These are phyloP conservation scores for Struthidea cinerea DNA, from an alignment of 2,113 vertebrate genomes.

Conservation along the genomic window DNA sequence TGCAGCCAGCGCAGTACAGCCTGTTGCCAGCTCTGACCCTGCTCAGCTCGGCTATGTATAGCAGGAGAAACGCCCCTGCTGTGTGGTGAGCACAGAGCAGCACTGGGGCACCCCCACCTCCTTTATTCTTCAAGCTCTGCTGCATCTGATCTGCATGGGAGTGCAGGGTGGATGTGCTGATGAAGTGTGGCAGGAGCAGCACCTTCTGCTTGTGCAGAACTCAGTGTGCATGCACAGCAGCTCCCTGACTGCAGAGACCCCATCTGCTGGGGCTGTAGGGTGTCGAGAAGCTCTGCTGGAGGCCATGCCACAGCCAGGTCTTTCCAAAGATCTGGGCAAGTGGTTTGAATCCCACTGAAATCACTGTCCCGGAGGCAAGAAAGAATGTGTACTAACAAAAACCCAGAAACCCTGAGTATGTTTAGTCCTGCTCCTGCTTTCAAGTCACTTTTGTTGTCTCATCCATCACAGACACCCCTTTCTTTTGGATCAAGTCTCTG, in stretches of 20 bases:
- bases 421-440: not conserved
- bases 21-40: not conserved
- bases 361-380: not conserved
- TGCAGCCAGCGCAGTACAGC: no score
- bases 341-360: not conserved
- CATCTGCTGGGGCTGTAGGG: not conserved
- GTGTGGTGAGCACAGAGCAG: not conserved
- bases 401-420: accelerated
- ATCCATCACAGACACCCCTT: not conserved
- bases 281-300: not conserved
- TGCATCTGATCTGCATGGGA: not conserved
- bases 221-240: accelerated
- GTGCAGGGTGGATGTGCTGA: not conserved
- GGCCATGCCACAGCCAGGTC: not conserved
- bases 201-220: accelerated
- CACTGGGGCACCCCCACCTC: accelerated
- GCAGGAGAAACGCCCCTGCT: accelerated
- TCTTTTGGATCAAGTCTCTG: not conserved
- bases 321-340: not conserved
- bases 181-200: no score
- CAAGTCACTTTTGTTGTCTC: not conserved
- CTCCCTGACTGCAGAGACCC: no score
- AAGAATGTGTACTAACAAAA: not conserved
- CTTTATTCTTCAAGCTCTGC: accelerated
- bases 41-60: not conserved